Base-by-base conservation (phyloP, 2,113 vertebrate species). In the Procavia capensis region DNA sequence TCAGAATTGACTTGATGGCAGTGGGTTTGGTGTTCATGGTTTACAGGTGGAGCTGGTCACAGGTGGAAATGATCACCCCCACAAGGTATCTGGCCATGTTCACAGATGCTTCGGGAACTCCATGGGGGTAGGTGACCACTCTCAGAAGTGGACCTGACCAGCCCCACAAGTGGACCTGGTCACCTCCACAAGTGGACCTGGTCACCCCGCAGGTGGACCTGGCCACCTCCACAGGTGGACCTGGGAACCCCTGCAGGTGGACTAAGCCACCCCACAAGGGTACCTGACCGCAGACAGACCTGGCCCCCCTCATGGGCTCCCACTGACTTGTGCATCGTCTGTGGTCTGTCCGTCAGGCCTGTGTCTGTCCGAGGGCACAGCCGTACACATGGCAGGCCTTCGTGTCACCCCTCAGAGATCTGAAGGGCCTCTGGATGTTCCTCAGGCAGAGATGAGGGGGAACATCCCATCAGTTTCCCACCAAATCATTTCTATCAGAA, bases 321-420 rank as follows among this genome's bases (percentile, higher is more conserved):
- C 0, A 0, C 3, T 14, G 9, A 22, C 66, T 83, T 24, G 39
- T 3, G 41, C 14, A 0, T 16, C 74, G 3, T 29, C 17, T 43
- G 19, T 54, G 14, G 29, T 4, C 8, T n/a, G 14, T 76, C 70
- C 5, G 47, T 41, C 41, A 6, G 31, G 22, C 22, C 59, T 43
- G 0, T 0, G 25, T 29, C 79, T 24, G 19, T 66, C 5, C 10
- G 14, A 0, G 2, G 10, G 39, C 72, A 5, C 0, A 9, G 14
- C 68, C n/a, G n/a, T 29, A 13, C 43, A 16, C 50, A 10, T 1
- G 5, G 25, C 4, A 1, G 31, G 3, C 3, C 20, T 82, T 3
- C 0, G 2, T 36, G 31, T 9, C 2, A 24, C 17, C 36, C n/a
- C 43, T 47, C 31, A 13, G 59, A 80, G 72, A 34, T 9, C 57